These are phyloP conservation scores for Himalopsyche kuldschensis DNA, from an alignment of 2,888 invertebrate species.

Conservation along the genomic window DNA sequence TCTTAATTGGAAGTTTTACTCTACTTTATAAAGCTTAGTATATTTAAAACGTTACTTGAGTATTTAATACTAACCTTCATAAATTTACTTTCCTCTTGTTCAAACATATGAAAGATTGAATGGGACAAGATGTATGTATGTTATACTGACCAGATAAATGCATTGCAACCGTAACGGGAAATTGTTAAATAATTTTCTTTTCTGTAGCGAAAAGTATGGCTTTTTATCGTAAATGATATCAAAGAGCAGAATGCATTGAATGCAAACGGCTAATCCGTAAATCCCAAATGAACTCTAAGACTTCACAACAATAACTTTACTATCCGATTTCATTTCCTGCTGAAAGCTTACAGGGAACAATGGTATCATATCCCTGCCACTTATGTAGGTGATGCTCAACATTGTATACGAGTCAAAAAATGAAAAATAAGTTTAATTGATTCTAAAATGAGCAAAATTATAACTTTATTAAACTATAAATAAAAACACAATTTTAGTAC, in stretches of 20 bases:
- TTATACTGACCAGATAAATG: no score
- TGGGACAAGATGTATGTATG: no score
- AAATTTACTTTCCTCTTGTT: no score
- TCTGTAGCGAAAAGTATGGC: neutral
- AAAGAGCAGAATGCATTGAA: neutral
- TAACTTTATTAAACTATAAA: no score
- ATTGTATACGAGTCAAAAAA: neutral
- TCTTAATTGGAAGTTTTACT: no score
- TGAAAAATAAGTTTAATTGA: no score
- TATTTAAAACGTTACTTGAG: no score
- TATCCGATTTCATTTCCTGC: slow-evolving; percentile 29
- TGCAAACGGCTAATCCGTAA: neutral
- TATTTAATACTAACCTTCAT: no score
- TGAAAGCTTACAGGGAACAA: neutral
- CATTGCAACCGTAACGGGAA: neutral
- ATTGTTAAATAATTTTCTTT: neutral
- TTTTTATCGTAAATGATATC: neutral
- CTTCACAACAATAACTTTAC: slow-evolving; percentile 34
- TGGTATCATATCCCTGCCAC: neutral
- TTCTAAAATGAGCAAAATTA: no score
- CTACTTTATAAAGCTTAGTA: no score
- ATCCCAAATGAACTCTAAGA: slow-evolving; percentile 14
- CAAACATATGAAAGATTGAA: no score
- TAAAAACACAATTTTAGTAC: no score
- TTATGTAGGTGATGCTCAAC: neutral